phyloP scores from a whole-genome alignment of 2,888 invertebrate genomes.

The Meiosimyza platycephala region DNA sequence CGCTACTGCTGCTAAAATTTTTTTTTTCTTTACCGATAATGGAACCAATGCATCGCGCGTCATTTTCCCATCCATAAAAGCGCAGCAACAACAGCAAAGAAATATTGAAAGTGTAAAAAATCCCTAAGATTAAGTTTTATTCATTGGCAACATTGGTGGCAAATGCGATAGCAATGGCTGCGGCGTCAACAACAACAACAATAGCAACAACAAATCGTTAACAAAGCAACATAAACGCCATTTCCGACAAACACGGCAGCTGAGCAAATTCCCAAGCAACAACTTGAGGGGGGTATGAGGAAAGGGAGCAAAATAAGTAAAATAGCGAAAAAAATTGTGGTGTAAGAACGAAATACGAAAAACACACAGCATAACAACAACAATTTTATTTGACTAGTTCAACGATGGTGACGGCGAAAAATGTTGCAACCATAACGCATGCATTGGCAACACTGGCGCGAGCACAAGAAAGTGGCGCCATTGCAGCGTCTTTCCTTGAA shows the following conservation, averaged over 20 bases:
- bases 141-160: constrained; percentile 41
- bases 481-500: too few species aligned
- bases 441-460: constrained; percentile 19
- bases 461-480: constrained; percentile 39
- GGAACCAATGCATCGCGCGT: constrained; percentile 16
- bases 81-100: constrained; percentile 46
- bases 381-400: background rate
- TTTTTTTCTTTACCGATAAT: constrained; percentile 12
- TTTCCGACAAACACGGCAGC: constrained; percentile 58
- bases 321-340: background rate
- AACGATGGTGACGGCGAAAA: background rate
- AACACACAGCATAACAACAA: constrained; percentile 30
- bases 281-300: too few species aligned
- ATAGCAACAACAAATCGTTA: constrained; percentile 42
- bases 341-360: constrained; percentile 4
- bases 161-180: background rate
- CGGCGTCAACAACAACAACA: constrained; percentile 38
- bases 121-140: constrained; percentile 61
- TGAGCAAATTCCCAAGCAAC: constrained; percentile 51
- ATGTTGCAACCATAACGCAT: constrained; percentile 14
- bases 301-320: background rate
- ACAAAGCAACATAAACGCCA: constrained; percentile 60
- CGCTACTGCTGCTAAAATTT: too few species aligned
- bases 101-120: constrained; percentile 61
- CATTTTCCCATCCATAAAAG: constrained; percentile 23